A percentile compares a stretch with the other conserved stretches of the same genome.
phyloP scores from a whole-genome alignment of 2,113 vertebrate species.

The Corythoichthys intestinalis region DNA sequence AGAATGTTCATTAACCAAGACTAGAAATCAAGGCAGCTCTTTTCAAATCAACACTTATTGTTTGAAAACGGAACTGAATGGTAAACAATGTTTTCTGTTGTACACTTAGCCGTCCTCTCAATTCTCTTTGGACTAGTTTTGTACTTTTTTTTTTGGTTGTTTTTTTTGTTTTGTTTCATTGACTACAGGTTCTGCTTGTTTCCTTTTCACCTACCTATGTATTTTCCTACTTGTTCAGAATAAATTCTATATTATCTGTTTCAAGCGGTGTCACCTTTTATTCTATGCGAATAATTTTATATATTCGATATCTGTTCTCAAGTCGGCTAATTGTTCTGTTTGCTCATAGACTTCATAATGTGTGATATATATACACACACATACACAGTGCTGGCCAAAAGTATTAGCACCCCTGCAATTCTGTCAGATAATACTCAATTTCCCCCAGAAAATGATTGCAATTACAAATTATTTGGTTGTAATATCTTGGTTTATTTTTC shows the following conservation, averaged over 20 bases:
- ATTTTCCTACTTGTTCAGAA: conserved; percentile 99
- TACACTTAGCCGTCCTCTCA: conserved; percentile 85
- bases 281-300: conserved; percentile 72
- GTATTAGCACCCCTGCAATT: no score
- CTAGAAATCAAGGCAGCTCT: conserved; percentile 88
- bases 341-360: neutral
- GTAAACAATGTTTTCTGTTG: conserved; percentile 93
- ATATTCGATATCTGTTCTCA: conserved; percentile 70
- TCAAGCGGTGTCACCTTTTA: conserved; percentile 82
- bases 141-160: conserved; percentile 33
- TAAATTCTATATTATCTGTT: conserved; percentile 98
- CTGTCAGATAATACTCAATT: no score
- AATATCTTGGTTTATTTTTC: no score
- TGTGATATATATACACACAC: no score
- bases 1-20: conserved; percentile 84
- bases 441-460: no score
- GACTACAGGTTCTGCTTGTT: conserved; percentile 95
- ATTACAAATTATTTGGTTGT: no score
- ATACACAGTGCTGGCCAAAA: no score
- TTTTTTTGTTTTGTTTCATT: conserved; percentile 57
- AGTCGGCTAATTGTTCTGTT: conserved; percentile 29
- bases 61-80: conserved; percentile 82
- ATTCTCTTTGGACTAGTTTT: conserved; percentile 87
- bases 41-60: conserved; percentile 87
- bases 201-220: conserved; percentile 91